These are phyloP conservation scores for Martes martes DNA, from an alignment of 2,113 vertebrate genomes.

Conservation along the genomic window DNA sequence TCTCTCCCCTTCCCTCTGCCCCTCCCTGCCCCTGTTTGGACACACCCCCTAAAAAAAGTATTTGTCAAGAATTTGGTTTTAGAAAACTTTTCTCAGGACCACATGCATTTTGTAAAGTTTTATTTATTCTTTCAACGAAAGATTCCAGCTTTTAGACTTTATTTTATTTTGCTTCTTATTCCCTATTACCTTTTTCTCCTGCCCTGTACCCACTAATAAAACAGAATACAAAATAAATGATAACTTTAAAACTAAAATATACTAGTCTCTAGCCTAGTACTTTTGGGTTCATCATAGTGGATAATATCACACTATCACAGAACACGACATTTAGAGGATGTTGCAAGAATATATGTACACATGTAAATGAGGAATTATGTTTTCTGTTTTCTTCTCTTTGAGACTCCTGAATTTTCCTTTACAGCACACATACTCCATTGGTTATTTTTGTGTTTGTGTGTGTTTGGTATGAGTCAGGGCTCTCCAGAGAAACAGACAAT, in stretches of 20 bases:
- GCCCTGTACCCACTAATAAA: background rate
- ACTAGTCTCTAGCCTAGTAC: background rate
- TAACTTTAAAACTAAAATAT: background rate
- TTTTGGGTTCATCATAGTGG: background rate
- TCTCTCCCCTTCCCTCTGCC: background rate
- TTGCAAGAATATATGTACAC: background rate
- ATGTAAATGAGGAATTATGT: background rate
- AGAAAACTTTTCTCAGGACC: background rate
- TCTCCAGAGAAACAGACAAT: background rate
- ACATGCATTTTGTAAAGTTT: background rate
- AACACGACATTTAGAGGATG: background rate
- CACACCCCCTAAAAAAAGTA: background rate
- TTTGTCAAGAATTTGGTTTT: slow-evolving; percentile 24
- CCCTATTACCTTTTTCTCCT: background rate
- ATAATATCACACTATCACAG: background rate
- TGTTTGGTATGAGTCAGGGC: background rate
- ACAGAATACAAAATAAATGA: background rate
- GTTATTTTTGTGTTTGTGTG: background rate
- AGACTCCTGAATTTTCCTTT: background rate
- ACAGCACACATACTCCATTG: background rate
- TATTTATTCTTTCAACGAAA: background rate
- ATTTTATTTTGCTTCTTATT: background rate
- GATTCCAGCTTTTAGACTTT: background rate
- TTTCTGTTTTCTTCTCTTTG: background rate
- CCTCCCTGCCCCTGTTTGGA: background rate